phyloP scores from a whole-genome alignment of 2,797 vertebrate species.

The Knipowitschia caucasica region DNA sequence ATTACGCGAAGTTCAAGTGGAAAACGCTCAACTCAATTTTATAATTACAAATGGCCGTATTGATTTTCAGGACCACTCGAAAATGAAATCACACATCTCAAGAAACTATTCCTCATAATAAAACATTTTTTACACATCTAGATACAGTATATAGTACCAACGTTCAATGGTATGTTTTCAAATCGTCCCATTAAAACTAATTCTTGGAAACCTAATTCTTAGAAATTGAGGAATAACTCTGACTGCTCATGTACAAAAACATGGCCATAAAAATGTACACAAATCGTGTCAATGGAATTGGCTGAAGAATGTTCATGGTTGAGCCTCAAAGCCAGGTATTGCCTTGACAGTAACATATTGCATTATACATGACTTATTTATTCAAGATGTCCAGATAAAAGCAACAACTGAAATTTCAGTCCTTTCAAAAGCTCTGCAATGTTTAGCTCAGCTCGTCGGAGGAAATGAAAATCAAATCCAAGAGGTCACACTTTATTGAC shows the following conservation, averaged over 20 bases:
- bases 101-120: too few species aligned
- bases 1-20: background rate
- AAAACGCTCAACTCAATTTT: background rate
- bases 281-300: background rate
- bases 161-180: too few species aligned
- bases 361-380: constrained; percentile 16
- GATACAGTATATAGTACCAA: too few species aligned
- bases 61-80: too few species aligned
- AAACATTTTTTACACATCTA: too few species aligned
- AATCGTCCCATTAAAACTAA: too few species aligned
- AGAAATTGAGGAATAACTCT: too few species aligned
- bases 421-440: constrained; percentile 32
- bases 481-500: constrained; percentile 62
- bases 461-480: constrained; percentile 66
- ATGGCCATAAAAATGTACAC: background rate
- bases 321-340: background rate
- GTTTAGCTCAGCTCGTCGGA: constrained; percentile 28
- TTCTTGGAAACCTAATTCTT: too few species aligned
- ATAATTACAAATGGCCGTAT: too few species aligned
- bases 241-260: too few species aligned
- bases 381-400: constrained; percentile 38
- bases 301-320: background rate
- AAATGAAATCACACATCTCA: too few species aligned
- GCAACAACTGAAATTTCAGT: constrained; percentile 20
- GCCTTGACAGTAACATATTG: background rate